phyloP scores from a whole-genome alignment of 2,888 invertebrate genomes.

The Agrochola circellaris region DNA sequence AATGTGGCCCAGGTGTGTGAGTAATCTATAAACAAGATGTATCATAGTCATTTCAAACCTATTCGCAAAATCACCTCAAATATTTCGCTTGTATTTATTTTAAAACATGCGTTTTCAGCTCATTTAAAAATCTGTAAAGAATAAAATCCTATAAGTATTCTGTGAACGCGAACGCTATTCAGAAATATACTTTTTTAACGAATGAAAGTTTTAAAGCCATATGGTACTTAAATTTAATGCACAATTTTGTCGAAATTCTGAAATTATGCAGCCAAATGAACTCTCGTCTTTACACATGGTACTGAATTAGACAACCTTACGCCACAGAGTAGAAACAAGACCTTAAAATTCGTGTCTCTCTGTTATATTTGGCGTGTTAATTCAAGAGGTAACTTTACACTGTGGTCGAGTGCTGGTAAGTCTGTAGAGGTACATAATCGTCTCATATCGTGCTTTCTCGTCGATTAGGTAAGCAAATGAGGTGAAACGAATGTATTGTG shows the following conservation, averaged over 20 bases:
- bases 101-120: background rate
- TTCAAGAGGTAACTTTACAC: slow-evolving; percentile 38
- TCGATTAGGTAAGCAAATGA: slow-evolving; percentile 83
- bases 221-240: slow-evolving; percentile 70
- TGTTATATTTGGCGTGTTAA: background rate
- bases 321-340: slow-evolving; percentile 59
- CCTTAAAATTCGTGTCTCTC: background rate
- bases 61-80: background rate
- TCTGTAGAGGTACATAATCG: slow-evolving; percentile 73
- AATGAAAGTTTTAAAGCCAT: slow-evolving; percentile 68
- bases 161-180: slow-evolving; percentile 9
- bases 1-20: background rate
- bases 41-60: background rate
- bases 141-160: slow-evolving; percentile 3
- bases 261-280: slow-evolving; percentile 71
- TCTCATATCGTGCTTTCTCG: slow-evolving; percentile 82
- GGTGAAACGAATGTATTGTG: slow-evolving; percentile 78
- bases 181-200: slow-evolving; percentile 61
- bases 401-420: slow-evolving; percentile 55
- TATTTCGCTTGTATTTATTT: background rate
- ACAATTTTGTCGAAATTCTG: slow-evolving; percentile 70
- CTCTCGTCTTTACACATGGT: slow-evolving; percentile 60
- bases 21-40: background rate
- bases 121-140: background rate
- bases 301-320: slow-evolving; percentile 39